Evolutionary conservation across 2,888 invertebrate genomes (phyloP).

Genomic region (Isotomurus palustris): DNA sequence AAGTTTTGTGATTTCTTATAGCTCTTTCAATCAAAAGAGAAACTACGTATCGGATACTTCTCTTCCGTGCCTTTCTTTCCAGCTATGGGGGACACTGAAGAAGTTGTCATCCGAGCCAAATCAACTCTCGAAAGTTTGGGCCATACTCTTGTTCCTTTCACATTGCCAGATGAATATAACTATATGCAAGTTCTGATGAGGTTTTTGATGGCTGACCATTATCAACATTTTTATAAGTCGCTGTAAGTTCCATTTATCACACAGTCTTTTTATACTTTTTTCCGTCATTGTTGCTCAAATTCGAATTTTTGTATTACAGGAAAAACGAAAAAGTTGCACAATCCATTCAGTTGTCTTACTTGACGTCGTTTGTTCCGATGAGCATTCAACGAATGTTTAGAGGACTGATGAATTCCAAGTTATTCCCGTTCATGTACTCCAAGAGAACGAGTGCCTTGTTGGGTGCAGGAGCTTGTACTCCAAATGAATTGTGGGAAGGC

Average conservation of each 20-base stretch:
- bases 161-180: constrained; percentile 31
- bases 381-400: constrained; percentile 28
- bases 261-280: not conserved
- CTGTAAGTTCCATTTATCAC: constrained; percentile 24
- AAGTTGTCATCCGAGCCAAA: constrained; percentile 47
- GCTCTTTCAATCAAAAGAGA: constrained; percentile 27
- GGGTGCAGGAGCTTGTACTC: constrained; percentile 33
- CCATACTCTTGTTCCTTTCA: constrained; percentile 46
- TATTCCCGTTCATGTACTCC: constrained; percentile 36
- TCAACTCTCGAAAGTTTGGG: constrained; percentile 45
- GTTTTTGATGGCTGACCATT: constrained; percentile 33
- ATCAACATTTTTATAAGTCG: constrained; percentile 25
- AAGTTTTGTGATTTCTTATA: constrained; percentile 6
- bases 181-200: constrained; percentile 28
- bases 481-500: constrained; percentile 42
- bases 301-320: constrained; percentile 17
- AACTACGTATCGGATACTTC: constrained; percentile 49
- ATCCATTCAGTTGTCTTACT: constrained; percentile 31
- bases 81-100: constrained; percentile 11
- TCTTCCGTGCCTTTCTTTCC: constrained; percentile 48
- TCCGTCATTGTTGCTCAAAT: not conserved
- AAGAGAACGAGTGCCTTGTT: constrained; percentile 31
- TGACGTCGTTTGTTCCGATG: constrained; percentile 30
- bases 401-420: constrained; percentile 27
- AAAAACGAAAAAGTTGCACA: constrained; percentile 42